phyloP scores from a whole-genome alignment of 30 jellyfish, hydroid and myxozoan genomes.

The Aurelia aurita complex sp. Pacific region DNA sequence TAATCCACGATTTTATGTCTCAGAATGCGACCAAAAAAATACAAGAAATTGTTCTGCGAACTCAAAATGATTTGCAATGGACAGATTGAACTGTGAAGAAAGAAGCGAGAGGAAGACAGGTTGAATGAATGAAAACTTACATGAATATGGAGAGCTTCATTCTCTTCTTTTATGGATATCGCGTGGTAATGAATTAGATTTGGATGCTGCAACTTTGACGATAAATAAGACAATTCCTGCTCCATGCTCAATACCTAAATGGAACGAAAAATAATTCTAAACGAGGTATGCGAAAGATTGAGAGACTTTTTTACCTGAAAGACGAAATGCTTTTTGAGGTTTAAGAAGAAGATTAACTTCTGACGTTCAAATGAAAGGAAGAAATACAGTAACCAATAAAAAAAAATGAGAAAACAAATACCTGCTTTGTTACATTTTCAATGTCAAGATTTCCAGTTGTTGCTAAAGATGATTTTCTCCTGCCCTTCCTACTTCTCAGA shows the following conservation, averaged over 20 bases:
- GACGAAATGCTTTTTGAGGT: too few relatives aligned
- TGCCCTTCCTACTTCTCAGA: conserved; percentile 16
- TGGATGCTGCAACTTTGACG: conserved; percentile 62
- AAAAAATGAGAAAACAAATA: not conserved
- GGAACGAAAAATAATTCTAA: not conserved
- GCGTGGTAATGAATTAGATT: conserved; percentile 45
- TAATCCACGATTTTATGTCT: too few relatives aligned
- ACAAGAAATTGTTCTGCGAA: too few relatives aligned
- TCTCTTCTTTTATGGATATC: conserved; percentile 19
- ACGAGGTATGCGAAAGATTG: too few relatives aligned
- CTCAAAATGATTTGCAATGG: too few relatives aligned
- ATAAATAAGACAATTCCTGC: conserved; percentile 79
- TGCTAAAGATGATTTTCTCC: conserved; percentile 31
- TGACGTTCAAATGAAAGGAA: too few relatives aligned
- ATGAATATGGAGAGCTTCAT: conserved; percentile 24
- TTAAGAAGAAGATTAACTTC: too few relatives aligned
- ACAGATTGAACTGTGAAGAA: too few relatives aligned
- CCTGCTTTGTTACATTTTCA: conserved; percentile 73
- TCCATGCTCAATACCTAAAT: conserved; percentile 77
- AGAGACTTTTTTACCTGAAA: too few relatives aligned
- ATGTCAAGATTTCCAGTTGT: not conserved
- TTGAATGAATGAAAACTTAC: conserved; percentile 13
- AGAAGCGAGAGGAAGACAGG: too few relatives aligned
- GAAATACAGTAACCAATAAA: too few relatives aligned
- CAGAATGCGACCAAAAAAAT: too few relatives aligned